Conservation (phyloP, 1,140 invertebrate species). For the Pseudomyrmex concolor region DNA sequence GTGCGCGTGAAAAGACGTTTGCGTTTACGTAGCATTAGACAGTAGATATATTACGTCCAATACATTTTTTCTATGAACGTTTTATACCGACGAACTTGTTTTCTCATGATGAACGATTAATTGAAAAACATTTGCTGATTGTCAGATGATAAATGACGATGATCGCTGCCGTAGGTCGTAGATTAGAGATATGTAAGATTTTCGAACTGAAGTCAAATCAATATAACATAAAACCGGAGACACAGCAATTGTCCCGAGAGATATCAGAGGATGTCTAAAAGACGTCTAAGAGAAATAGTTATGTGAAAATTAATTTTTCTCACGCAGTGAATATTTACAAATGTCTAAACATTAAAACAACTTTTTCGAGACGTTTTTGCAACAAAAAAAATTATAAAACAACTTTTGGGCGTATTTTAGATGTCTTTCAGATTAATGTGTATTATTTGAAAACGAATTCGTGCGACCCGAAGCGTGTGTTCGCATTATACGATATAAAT, state of each 20-base stretch:
- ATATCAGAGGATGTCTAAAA: not conserved
- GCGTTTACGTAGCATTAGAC: slow-evolving; percentile 69
- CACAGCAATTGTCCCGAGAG: not conserved
- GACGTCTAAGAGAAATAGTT: not conserved
- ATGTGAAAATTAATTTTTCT: not conserved
- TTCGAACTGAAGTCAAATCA: slow-evolving; percentile 33
- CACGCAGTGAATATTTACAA: not conserved
- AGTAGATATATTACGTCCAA: slow-evolving; percentile 77
- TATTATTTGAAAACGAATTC: slow-evolving; percentile 3
- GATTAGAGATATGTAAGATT: slow-evolving; percentile 44
- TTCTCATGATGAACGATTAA: slow-evolving; percentile 60
- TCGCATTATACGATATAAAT: slow-evolving; percentile 47
- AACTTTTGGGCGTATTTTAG: not conserved
- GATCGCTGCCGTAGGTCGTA: slow-evolving; percentile 69
- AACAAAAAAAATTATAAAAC: not conserved
- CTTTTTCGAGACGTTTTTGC: not conserved
- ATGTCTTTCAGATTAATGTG: not conserved
- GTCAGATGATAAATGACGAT: slow-evolving; percentile 46
- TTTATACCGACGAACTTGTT: slow-evolving; percentile 81
- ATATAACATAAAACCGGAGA: not conserved
- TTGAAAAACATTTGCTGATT: slow-evolving; percentile 59
- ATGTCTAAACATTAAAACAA: not conserved
- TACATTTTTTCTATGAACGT: slow-evolving; percentile 79
- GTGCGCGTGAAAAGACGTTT: slow-evolving; percentile 68
- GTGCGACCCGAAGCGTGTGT: slow-evolving; percentile 18